Conservation (phyloP, 30 jellyfish, hydroid and myxozoan species). For the Morbakka virulenta region DNA sequence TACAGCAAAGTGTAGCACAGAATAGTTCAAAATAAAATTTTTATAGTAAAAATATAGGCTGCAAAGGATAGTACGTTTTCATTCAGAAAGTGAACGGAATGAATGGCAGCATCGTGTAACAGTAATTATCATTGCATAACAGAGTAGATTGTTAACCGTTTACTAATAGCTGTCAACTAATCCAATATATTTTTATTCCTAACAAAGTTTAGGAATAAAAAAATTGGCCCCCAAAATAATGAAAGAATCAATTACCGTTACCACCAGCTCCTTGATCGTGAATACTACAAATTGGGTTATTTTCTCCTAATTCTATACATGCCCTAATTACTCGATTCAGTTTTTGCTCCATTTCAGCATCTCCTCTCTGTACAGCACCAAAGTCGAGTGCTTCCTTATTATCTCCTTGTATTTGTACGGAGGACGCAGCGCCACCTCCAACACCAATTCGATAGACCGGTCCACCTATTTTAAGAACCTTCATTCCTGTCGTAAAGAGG, state of each 20-base stretch:
- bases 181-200: too few relatives aligned
- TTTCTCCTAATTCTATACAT: constrained; percentile 75
- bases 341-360: constrained; percentile 96
- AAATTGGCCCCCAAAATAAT: too few relatives aligned
- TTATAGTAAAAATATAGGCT: too few relatives aligned
- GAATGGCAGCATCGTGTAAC: too few relatives aligned
- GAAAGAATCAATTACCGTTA: constrained; percentile 87
- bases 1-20: too few relatives aligned
- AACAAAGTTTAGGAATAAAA: too few relatives aligned
- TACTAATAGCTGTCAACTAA: too few relatives aligned
- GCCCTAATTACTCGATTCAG: constrained; percentile 79
- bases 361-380: constrained; percentile 97
- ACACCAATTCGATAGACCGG: constrained; percentile 96
- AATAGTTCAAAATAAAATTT: too few relatives aligned
- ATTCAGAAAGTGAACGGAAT: too few relatives aligned
- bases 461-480: constrained; percentile 91
- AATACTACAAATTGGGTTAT: constrained; percentile 82
- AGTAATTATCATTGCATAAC: too few relatives aligned
- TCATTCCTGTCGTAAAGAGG: constrained; percentile 60
- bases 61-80: too few relatives aligned
- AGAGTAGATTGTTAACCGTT: too few relatives aligned
- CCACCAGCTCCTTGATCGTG: constrained; percentile 99
- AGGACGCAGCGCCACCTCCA: constrained; percentile 99
- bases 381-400: constrained; percentile 82
- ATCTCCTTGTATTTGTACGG: constrained; percentile 93